A percentile compares a stretch with the other conserved stretches of the same genome.
Evolutionary conservation across 2,113 vertebrate genomes (phyloP).

Genomic region (Oryzias curvinotus): DNA sequence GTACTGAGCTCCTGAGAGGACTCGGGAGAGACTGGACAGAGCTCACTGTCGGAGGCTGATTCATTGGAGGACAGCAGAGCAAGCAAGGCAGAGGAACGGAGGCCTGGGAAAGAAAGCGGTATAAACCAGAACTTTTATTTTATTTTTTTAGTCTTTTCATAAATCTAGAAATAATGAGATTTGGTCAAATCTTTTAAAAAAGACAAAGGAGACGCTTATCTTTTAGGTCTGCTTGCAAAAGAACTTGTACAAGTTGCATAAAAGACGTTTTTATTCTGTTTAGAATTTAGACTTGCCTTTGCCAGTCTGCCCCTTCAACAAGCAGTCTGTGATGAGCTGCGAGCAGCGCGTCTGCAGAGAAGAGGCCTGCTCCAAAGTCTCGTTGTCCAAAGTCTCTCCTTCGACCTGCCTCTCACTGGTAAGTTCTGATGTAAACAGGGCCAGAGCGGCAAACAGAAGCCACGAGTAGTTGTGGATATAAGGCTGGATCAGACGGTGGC

Average conservation of each 20-base stretch:
- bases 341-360: conserved; percentile 85
- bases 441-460: conserved; percentile 91
- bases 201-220: background rate
- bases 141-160: fast-evolving
- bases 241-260: background rate
- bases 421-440: conserved; percentile 90
- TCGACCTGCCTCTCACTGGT: conserved; percentile 77
- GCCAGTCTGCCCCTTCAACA: conserved; percentile 90
- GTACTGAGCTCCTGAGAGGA: conserved; percentile 73
- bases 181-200: background rate
- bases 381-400: conserved; percentile 73
- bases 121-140: background rate
- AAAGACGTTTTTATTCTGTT: background rate
- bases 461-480: conserved; percentile 98
- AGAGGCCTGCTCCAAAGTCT: conserved; percentile 67
- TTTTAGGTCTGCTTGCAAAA: background rate
- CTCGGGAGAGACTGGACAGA: conserved; percentile 54
- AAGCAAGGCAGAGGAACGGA: conserved; percentile 88
- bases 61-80: conserved; percentile 85
- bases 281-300: conserved; percentile 78
- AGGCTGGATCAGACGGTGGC: conserved; percentile 92
- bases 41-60: conserved; percentile 72
- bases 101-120: conserved; percentile 70
- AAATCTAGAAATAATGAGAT: background rate
- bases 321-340: conserved; percentile 88